phyloP scores from a whole-genome alignment of 2,113 vertebrate species.

The Elephas maximus region DNA sequence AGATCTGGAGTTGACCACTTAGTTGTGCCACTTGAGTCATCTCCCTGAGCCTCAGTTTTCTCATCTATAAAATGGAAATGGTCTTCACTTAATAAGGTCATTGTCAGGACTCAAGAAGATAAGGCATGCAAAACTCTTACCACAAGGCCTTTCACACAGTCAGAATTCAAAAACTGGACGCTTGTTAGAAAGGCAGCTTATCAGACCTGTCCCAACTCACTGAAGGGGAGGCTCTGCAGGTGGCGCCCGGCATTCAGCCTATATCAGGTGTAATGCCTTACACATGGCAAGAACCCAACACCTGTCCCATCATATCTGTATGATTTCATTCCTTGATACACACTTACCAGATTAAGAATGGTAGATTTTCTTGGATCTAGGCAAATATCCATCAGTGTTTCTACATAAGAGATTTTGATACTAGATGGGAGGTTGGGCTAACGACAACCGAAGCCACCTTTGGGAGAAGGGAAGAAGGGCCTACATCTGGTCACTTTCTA shows the following conservation, averaged over 20 bases:
- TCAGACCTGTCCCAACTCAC: not conserved
- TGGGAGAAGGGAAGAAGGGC: not conserved
- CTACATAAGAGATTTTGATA: conserved; percentile 12
- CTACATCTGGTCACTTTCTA: not conserved
- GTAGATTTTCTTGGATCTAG: not conserved
- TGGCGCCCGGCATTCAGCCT: not conserved
- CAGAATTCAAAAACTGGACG: not conserved
- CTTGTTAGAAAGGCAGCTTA: not conserved
- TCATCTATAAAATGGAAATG: conserved; percentile 41
- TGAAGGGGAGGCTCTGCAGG: not conserved
- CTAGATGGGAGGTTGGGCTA: not conserved
- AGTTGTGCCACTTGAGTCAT: not conserved
- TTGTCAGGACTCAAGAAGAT: not conserved
- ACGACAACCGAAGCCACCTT: not conserved
- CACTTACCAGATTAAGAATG: not conserved
- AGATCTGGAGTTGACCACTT: not conserved
- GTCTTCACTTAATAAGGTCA: not conserved
- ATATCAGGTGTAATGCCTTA: not conserved
- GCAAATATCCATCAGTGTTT: not conserved
- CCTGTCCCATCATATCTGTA: not conserved
- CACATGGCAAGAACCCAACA: not conserved
- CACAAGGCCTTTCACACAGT: not conserved
- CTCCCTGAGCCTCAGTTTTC: not conserved
- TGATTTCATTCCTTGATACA: conserved; percentile 35
- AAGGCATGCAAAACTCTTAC: not conserved